Conservation (phyloP, 2,888 invertebrate species). For the Latrodectus hesperus region DNA sequence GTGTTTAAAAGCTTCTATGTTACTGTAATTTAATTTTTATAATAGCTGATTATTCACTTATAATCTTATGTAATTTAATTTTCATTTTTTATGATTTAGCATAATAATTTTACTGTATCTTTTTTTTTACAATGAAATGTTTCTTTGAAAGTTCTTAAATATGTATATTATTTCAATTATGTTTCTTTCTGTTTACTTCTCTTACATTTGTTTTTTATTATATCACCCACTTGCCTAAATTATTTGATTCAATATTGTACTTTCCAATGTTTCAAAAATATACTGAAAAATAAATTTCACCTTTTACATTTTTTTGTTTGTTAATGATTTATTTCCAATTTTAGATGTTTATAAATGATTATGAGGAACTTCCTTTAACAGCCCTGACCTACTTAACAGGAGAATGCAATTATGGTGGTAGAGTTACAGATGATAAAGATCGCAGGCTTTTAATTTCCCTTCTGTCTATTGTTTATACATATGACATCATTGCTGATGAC, state of each 20-base stretch:
- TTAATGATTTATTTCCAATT: constrained; percentile 21
- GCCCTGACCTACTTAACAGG: constrained; percentile 76
- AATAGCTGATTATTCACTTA: too few relatives aligned
- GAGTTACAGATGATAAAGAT: constrained; percentile 77
- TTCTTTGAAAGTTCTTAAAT: too few relatives aligned
- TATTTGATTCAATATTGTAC: not conserved
- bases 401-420: constrained; percentile 77
- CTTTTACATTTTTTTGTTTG: not conserved
- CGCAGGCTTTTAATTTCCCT: constrained; percentile 75
- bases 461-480: constrained; percentile 74
- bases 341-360: constrained; percentile 77
- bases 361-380: constrained; percentile 76
- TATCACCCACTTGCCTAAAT: not conserved
- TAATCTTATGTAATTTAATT: too few relatives aligned
- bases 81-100: too few relatives aligned
- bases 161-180: too few relatives aligned
- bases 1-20: too few relatives aligned
- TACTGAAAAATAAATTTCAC: not conserved
- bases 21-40: too few relatives aligned
- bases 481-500: constrained; percentile 73
- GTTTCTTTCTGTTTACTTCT: too few relatives aligned
- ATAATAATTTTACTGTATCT: too few relatives aligned
- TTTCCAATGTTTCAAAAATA: not conserved
- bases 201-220: not conserved
- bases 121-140: too few relatives aligned